A percentile compares a stretch with the other conserved stretches of the same genome.
Conservation (phyloP, 2,113 vertebrate species). For the Pandion haliaetus region DNA sequence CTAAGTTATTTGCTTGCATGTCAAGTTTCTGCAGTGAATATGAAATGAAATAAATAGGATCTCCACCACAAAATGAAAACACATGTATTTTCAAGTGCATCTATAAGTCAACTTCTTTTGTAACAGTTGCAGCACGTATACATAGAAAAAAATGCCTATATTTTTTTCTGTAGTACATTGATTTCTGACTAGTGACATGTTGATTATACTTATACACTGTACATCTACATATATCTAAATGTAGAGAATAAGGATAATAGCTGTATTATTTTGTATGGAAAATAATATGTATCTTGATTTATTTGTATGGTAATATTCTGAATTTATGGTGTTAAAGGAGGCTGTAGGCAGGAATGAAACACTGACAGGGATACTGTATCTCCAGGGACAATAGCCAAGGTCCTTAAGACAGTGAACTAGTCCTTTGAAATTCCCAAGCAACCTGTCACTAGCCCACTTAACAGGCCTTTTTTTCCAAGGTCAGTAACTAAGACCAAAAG, state of each 20-base stretch:
- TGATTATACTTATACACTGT: neutral
- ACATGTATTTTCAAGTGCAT: neutral
- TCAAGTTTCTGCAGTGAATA: slow-evolving; percentile 28
- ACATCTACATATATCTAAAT: neutral
- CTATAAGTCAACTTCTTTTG: neutral
- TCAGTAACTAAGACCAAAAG: neutral
- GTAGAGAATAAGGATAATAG: neutral
- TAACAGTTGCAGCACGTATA: neutral
- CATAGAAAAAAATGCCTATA: neutral
- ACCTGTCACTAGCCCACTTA: neutral
- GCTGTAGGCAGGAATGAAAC: neutral
- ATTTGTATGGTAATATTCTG: neutral
- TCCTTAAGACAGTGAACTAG: neutral
- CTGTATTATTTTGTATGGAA: neutral
- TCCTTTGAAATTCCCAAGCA: neutral
- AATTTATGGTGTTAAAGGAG: neutral
- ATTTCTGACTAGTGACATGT: neutral
- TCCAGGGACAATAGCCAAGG: neutral
- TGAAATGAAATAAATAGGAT: slow-evolving; percentile 28
- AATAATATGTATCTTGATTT: neutral
- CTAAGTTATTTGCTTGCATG: slow-evolving; percentile 7
- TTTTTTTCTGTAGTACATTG: neutral
- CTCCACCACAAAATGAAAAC: slow-evolving; percentile 34
- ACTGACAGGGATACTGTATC: neutral
- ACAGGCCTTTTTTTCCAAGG: neutral